Conservation (phyloP, 2,888 invertebrate genomes). For the Ceriagrion tenellum region DNA sequence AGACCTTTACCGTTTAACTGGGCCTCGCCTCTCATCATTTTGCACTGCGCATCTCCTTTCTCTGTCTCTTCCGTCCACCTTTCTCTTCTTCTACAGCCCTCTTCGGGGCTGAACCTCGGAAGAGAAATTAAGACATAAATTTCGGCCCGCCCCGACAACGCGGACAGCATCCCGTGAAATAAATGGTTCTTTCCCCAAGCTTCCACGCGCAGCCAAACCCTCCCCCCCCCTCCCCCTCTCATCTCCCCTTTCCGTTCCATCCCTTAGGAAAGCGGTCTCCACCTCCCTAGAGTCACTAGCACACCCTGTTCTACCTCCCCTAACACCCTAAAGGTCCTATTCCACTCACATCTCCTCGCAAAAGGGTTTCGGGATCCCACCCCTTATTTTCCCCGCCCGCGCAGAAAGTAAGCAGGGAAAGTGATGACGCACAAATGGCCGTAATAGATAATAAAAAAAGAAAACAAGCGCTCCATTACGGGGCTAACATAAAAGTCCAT, state of each 20-base stretch:
- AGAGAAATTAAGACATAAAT: conserved; percentile 51
- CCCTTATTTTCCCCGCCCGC: not conserved
- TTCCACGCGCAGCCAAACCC: not conserved
- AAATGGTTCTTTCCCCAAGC: conserved; percentile 1
- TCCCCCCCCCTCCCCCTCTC: no score
- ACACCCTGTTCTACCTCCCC: not conserved
- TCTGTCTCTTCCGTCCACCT: not conserved
- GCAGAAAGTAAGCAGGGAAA: not conserved
- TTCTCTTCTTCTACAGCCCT: not conserved
- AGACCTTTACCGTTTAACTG: not conserved
- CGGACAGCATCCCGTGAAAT: conserved; percentile 11
- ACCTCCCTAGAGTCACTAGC: not conserved
- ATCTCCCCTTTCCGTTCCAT: not conserved
- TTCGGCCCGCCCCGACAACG: not conserved
- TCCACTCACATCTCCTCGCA: not conserved
- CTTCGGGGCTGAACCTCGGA: not conserved
- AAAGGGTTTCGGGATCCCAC: not conserved
- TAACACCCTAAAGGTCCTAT: not conserved
- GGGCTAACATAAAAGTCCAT: not conserved
- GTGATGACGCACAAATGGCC: not conserved
- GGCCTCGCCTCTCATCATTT: not conserved
- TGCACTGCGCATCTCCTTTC: not conserved
- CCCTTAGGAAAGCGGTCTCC: not conserved
- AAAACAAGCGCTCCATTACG: not conserved
- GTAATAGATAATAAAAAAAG: not conserved